phyloP scores from a whole-genome alignment of 1,140 invertebrate genomes.

The Riptortus pedestris region DNA sequence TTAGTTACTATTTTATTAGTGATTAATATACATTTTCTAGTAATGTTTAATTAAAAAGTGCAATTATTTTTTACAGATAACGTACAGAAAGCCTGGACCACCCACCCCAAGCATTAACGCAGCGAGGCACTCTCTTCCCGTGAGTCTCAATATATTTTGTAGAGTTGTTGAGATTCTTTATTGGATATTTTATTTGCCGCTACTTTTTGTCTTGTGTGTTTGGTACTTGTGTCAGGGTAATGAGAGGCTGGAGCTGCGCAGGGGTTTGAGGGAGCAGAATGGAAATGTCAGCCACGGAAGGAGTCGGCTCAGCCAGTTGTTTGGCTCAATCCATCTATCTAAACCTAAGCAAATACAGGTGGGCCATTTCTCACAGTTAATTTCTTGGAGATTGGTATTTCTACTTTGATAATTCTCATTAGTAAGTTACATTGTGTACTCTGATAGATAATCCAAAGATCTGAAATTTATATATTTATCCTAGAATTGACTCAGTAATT shows the following conservation, averaged over 20 bases:
- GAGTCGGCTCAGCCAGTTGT: constrained; percentile 3
- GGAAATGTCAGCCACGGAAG: not conserved
- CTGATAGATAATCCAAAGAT: too few relatives aligned
- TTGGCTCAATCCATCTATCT: not conserved
- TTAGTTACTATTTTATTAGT: too few relatives aligned
- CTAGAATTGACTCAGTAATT: too few relatives aligned
- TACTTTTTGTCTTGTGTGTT: not conserved
- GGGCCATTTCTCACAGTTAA: not conserved
- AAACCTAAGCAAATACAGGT: not conserved
- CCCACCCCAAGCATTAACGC: constrained; percentile 66
- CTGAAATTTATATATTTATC: too few relatives aligned
- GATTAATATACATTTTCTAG: too few relatives aligned
- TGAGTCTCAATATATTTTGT: constrained; percentile 26
- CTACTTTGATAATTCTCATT: too few relatives aligned
- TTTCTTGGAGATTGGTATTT: not conserved
- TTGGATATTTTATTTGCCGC: constrained; percentile 3
- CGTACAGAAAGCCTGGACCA: constrained; percentile 67
- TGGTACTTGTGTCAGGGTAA: constrained; percentile 12
- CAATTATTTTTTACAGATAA: constrained; percentile 43
- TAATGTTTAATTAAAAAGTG: too few relatives aligned
- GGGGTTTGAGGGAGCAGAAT: not conserved
- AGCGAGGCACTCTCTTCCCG: constrained; percentile 52
- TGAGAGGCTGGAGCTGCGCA: not conserved
- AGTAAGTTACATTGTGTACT: too few relatives aligned
- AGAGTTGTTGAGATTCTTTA: not conserved